Percentiles rank a stretch among this genome's conserved stretches.
Evolutionary conservation across 2,888 invertebrate genomes (phyloP).

Genomic region (Lacanobia oleracea): DNA sequence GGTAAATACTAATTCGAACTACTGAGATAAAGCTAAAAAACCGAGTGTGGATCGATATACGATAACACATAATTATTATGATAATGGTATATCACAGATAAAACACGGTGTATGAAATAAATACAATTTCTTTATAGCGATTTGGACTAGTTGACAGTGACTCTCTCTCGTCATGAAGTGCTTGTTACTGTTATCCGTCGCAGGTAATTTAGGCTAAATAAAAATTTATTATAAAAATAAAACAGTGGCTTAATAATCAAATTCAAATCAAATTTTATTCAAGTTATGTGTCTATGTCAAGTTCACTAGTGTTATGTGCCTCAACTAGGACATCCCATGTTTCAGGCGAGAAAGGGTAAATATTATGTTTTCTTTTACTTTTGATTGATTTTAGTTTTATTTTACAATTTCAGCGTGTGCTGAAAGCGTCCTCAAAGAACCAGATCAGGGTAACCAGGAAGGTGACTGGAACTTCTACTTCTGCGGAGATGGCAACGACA

Average conservation of each 20-base stretch:
- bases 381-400: background rate
- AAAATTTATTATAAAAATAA: background rate
- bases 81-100: slow-evolving; percentile 38
- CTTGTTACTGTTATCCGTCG: slow-evolving; percentile 69
- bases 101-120: slow-evolving; percentile 39
- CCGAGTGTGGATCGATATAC: slow-evolving; percentile 18
- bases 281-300: too few relatives aligned
- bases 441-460: slow-evolving; percentile 70
- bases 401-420: slow-evolving; percentile 67
- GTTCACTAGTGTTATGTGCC: too few relatives aligned
- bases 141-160: slow-evolving; percentile 45
- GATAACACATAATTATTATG: slow-evolving; percentile 31
- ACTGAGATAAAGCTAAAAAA: slow-evolving; percentile 16
- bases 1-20: slow-evolving; percentile 10
- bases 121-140: slow-evolving; percentile 31
- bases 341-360: too few relatives aligned
- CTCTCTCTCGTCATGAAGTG: slow-evolving; percentile 68
- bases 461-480: slow-evolving; percentile 77
- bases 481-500: slow-evolving; percentile 74
- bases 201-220: slow-evolving; percentile 57
- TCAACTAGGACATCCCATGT: too few relatives aligned
- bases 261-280: background rate
- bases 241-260: background rate
- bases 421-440: slow-evolving; percentile 74
- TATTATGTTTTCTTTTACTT: too few relatives aligned